Evolutionary conservation across 92 coral and sea anemone species (phyloP).

Genomic region (Epizoanthus fatuus): DNA sequence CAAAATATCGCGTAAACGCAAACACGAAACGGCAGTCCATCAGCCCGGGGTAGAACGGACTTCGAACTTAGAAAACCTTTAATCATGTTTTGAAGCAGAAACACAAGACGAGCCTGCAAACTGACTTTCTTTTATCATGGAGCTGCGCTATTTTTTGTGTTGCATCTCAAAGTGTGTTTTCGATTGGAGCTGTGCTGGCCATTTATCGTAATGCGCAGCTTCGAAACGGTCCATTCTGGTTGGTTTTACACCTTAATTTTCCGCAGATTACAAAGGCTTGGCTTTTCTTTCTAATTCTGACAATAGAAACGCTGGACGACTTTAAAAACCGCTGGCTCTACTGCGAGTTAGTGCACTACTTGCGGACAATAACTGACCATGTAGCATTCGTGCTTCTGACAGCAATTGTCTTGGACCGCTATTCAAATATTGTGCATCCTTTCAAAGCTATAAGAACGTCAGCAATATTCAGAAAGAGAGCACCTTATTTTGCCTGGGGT

Average conservation of each 20-base stretch:
- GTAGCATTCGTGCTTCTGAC: slow-evolving; percentile 9
- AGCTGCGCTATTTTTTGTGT: not conserved
- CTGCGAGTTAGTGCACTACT: not conserved
- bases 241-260: slow-evolving; percentile 19
- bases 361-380: slow-evolving; percentile 26
- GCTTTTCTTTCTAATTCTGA: slow-evolving; percentile 7
- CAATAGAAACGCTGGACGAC: not conserved
- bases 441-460: slow-evolving; percentile 17
- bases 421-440: slow-evolving; percentile 39
- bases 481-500: slow-evolving; percentile 37
- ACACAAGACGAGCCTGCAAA: too few species aligned
- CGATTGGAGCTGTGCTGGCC: not conserved
- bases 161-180: not conserved
- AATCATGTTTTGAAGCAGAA: too few species aligned
- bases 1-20: too few species aligned
- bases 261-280: slow-evolving; percentile 24
- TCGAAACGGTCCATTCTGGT: slow-evolving; percentile 39
- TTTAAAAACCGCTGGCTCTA: not conserved
- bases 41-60: too few species aligned
- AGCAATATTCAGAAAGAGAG: slow-evolving; percentile 4
- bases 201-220: slow-evolving; percentile 25
- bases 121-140: not conserved
- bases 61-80: too few species aligned
- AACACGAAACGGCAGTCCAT: too few species aligned
- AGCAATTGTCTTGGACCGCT: slow-evolving; percentile 30